Evolutionary conservation across 2,113 vertebrate species (phyloP).

Genomic region (Galbula dea): DNA sequence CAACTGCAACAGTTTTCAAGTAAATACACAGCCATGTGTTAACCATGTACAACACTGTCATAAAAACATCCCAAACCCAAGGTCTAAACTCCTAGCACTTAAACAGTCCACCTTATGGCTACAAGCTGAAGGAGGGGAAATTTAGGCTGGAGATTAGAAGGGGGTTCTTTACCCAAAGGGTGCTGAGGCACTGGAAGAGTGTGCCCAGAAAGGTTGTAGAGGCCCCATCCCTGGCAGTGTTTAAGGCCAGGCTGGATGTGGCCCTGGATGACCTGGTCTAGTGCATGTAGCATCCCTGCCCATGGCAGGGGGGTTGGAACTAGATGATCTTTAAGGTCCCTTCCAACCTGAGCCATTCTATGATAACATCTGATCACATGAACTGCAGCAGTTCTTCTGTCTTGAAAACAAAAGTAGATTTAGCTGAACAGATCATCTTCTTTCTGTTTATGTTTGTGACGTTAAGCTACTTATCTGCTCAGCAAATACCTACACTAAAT

Average conservation of each 20-base stretch:
- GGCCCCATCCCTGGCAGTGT: no score
- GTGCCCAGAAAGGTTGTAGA: no score
- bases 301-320: no score
- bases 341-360: no score
- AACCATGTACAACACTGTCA: not conserved
- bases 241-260: no score
- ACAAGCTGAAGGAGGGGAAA: no score
- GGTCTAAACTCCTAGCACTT: not conserved
- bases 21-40: not conserved
- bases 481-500: not conserved
- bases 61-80: not conserved
- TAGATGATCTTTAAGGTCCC: no score
- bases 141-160: no score
- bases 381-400: not conserved
- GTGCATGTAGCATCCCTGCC: no score
- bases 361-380: not conserved
- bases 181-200: no score
- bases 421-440: not conserved
- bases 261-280: no score
- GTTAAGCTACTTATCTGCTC: not conserved
- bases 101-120: not conserved
- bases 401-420: not conserved
- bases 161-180: no score
- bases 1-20: not conserved
- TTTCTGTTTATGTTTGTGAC: not conserved